Evolutionary conservation across 2,113 vertebrate genomes (phyloP).

Genomic region (Trogon melanurus): DNA sequence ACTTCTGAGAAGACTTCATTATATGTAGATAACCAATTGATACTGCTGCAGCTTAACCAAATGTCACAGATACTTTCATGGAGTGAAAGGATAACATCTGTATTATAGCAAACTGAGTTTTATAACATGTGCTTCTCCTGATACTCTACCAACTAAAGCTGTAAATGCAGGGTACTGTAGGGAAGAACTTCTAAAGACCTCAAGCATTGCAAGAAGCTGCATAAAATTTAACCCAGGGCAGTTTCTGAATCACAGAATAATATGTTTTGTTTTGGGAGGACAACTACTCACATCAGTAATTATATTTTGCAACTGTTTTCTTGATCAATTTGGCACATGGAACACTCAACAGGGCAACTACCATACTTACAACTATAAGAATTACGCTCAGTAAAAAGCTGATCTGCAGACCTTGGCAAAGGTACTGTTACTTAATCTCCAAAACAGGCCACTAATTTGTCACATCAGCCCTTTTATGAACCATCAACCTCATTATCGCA

Average conservation of each 20-base stretch:
- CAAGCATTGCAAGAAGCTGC: background rate
- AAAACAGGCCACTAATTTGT: constrained; percentile 73
- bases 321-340: background rate
- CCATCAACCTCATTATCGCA: constrained; percentile 73
- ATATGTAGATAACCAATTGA: background rate
- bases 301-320: background rate
- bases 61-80: background rate
- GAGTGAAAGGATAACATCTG: background rate
- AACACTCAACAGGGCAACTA: background rate
- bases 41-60: background rate
- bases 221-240: background rate
- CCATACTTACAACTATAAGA: background rate
- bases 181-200: background rate
- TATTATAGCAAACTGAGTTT: background rate
- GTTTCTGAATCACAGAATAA: background rate
- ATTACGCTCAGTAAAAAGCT: constrained; percentile 5
- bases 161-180: background rate
- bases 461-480: constrained; percentile 70
- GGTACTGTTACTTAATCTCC: constrained; percentile 33
- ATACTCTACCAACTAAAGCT: background rate
- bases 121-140: background rate
- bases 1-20: background rate
- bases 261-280: background rate
- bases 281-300: background rate
- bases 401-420: constrained; percentile 26